Percentiles rank a stretch among this genome's conserved stretches.
Evolutionary conservation across 2,113 vertebrate species (phyloP).

Genomic region (Ptyas mucosa): DNA sequence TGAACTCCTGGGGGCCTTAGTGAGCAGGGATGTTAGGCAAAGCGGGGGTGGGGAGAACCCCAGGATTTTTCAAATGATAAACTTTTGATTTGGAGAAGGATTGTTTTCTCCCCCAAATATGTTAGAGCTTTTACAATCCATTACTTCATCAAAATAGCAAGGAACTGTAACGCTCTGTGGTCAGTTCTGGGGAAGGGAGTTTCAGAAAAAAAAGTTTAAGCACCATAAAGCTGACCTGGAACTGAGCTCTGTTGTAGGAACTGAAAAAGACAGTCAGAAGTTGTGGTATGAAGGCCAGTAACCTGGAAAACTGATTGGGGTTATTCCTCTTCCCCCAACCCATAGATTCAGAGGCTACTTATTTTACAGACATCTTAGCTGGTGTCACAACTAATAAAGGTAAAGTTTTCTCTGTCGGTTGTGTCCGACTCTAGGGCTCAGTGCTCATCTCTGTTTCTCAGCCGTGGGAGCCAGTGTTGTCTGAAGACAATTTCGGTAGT

Average conservation of each 20-base stretch:
- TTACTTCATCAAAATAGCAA: background rate
- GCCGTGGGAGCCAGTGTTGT: background rate
- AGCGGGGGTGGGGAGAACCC: rapidly evolving
- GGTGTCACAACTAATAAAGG: background rate
- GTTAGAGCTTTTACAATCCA: background rate
- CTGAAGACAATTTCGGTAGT: background rate
- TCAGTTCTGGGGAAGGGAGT: background rate
- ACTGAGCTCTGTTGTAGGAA: background rate
- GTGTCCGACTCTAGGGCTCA: background rate
- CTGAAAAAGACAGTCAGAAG: no score
- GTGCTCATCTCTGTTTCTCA: background rate
- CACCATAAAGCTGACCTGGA: background rate
- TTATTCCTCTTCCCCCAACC: background rate
- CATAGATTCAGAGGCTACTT: background rate
- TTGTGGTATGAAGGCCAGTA: background rate
- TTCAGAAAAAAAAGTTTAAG: background rate
- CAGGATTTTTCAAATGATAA: background rate
- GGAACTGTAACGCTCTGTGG: background rate
- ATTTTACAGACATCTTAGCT: background rate
- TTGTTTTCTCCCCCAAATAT: background rate
- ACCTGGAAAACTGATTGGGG: background rate
- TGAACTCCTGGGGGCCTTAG: background rate
- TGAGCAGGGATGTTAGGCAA: background rate
- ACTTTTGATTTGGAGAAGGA: background rate
- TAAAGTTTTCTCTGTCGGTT: background rate